These are phyloP conservation scores for Orchestes rusci DNA, from an alignment of 2,888 invertebrate genomes.

Conservation along the genomic window DNA sequence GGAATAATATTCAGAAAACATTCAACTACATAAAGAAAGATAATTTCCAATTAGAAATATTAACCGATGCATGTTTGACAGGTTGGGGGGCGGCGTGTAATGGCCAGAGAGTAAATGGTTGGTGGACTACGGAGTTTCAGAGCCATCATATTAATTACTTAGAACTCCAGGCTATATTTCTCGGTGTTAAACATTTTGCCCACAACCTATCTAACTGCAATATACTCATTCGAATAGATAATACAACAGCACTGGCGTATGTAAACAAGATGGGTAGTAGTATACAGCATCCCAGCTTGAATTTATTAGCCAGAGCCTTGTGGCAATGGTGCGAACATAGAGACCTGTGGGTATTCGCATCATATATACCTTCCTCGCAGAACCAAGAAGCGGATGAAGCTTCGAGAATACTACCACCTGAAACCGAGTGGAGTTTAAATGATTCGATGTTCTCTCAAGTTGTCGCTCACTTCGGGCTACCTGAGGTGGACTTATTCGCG, in stretches of 20 bases:
- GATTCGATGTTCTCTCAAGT: slow-evolving; percentile 8
- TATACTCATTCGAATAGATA: slow-evolving; percentile 11
- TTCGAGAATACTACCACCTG: slow-evolving; percentile 8
- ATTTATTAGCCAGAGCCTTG: slow-evolving; percentile 12
- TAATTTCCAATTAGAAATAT: no score
- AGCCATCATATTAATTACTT: slow-evolving; percentile 6
- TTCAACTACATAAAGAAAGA: no score
- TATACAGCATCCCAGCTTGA: slow-evolving; percentile 7
- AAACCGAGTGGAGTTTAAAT: slow-evolving; percentile 20
- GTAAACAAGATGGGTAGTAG: slow-evolving; percentile 13
- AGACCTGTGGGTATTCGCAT: slow-evolving; percentile 21
- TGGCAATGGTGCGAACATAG: slow-evolving; percentile 24
- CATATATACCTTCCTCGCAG: slow-evolving; percentile 11
- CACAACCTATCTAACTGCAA: slow-evolving; percentile 5
- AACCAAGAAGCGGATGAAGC: slow-evolving; percentile 17
- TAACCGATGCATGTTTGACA: no score
- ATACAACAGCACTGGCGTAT: slow-evolving; percentile 14
- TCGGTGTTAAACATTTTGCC: slow-evolving; percentile 8
- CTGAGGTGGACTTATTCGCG: slow-evolving; percentile 24
- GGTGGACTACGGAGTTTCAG: slow-evolving; percentile 3
- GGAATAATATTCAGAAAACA: no score
- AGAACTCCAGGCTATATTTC: slow-evolving; percentile 7
- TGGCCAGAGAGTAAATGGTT: no score
- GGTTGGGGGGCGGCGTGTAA: no score
- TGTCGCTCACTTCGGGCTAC: slow-evolving; percentile 4